Percentiles rank a stretch among this genome's conserved stretches.
These are phyloP conservation scores for Dascyllus trimaculatus DNA, from an alignment of 2,113 vertebrate species.

Conservation along the genomic window DNA sequence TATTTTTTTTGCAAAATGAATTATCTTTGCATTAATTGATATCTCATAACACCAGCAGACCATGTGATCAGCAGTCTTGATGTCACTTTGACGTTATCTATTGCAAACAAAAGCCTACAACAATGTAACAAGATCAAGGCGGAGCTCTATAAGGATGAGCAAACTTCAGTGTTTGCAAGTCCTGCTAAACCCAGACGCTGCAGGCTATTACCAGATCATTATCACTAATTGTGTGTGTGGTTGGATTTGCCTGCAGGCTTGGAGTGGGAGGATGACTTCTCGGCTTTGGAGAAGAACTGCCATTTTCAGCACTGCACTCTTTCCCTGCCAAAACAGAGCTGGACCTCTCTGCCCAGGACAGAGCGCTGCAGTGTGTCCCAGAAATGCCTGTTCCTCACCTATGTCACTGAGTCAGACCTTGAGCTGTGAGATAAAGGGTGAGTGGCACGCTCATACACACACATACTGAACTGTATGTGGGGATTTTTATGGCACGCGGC, in stretches of 20 bases:
- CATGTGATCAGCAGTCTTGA: neutral
- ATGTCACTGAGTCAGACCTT: constrained; percentile 92
- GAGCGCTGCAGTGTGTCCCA: constrained; percentile 88
- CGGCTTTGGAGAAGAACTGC: constrained; percentile 84
- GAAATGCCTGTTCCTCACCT: constrained; percentile 91
- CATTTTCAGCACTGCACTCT: constrained; percentile 74
- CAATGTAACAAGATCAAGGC: constrained; percentile 28
- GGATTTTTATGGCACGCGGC: constrained; percentile 24
- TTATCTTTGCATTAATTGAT: too few species aligned
- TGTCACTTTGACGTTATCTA: neutral
- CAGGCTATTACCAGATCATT: constrained; percentile 25
- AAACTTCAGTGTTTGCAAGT: constrained; percentile 14
- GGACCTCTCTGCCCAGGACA: constrained; percentile 78
- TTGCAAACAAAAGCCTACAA: neutral
- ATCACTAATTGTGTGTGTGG: constrained; percentile 27
- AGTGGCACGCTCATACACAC: constrained; percentile 10
- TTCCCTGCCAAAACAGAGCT: constrained; percentile 81
- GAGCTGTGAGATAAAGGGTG: constrained; percentile 88
- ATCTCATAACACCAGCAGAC: neutral
- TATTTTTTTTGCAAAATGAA: too few species aligned
- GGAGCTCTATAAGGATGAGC: constrained; percentile 4
- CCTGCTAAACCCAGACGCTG: constrained; percentile 20
- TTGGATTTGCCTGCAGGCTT: constrained; percentile 81
- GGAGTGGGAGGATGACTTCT: constrained; percentile 93
- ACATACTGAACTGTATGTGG: constrained; percentile 15